Evolutionary conservation across 2,888 invertebrate genomes (phyloP).

Genomic region (Entomobrya proxima): DNA sequence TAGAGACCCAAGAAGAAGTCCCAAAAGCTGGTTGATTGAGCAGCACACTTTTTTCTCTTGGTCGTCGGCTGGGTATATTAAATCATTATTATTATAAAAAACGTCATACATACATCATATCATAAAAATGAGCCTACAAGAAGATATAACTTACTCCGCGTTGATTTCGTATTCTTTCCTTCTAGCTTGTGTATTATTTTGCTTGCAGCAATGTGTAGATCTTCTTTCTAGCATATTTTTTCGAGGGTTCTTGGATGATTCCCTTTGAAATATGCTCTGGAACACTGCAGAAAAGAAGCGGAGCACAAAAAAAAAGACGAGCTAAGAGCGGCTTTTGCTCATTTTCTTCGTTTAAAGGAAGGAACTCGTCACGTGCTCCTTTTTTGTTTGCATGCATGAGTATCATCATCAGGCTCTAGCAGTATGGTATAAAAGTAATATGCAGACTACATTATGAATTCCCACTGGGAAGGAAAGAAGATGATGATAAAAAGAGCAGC

Average conservation of each 20-base stretch:
- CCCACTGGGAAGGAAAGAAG: background rate
- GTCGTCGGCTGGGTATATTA: background rate
- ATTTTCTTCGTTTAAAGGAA: background rate
- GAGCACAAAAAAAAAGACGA: background rate
- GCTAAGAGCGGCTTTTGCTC: background rate
- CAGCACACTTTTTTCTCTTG: background rate
- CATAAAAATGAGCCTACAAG: background rate
- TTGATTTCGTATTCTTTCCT: conserved; percentile 38
- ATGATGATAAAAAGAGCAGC: background rate
- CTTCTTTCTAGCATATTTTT: conserved; percentile 29
- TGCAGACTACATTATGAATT: conserved; percentile 4
- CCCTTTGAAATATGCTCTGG: conserved; percentile 33
- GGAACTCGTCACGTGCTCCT: conserved; percentile 1
- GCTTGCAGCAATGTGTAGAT: conserved; percentile 12
- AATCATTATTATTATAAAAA: conserved; percentile 1
- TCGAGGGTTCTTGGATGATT: conserved; percentile 7
- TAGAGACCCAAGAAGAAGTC: background rate
- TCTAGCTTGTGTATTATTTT: conserved; percentile 29
- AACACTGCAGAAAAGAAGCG: background rate
- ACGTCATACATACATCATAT: background rate
- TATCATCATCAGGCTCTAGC: conserved; percentile 37
- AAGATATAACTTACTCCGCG: too few relatives aligned
- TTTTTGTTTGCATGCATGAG: conserved; percentile 57
- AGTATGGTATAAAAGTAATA: background rate
- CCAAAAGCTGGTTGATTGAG: background rate